phyloP scores from a whole-genome alignment of 30 jellyfish, hydroid and myxozoan species.

The Aurelia coerulea region DNA sequence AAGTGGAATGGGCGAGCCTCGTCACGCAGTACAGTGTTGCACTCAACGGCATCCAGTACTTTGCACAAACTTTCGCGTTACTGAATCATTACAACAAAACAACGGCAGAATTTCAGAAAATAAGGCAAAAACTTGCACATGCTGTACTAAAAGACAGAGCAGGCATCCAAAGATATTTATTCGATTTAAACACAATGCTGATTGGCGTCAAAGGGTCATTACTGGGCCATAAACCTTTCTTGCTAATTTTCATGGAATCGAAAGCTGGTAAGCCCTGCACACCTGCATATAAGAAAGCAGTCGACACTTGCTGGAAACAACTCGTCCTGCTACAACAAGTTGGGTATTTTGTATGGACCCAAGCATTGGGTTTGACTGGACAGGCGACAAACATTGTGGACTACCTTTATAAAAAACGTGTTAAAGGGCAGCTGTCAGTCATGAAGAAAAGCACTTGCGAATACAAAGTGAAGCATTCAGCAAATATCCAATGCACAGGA shows the following conservation, averaged over 20 bases:
- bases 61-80: slow-evolving; percentile 27
- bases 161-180: slow-evolving; percentile 22
- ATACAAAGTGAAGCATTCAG: slow-evolving; percentile 5
- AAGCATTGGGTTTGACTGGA: slow-evolving; percentile 37
- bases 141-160: neutral
- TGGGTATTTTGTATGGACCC: slow-evolving; percentile 64
- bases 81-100: slow-evolving; percentile 11
- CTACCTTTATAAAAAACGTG: neutral
- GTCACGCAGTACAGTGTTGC: neutral
- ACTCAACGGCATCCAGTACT: neutral
- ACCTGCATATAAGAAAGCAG: slow-evolving; percentile 16
- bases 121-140: slow-evolving; percentile 27
- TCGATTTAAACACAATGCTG: slow-evolving; percentile 14
- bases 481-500: slow-evolving; percentile 38
- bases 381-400: neutral
- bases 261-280: slow-evolving; percentile 56
- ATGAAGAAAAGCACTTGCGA: slow-evolving; percentile 31
- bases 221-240: slow-evolving; percentile 29
- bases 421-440: neutral
- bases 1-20: slow-evolving; percentile 11
- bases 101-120: neutral
- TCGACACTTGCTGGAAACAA: slow-evolving; percentile 44
- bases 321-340: slow-evolving; percentile 39
- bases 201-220: slow-evolving; percentile 21
- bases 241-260: slow-evolving; percentile 31